Base-by-base conservation (phyloP, 1,140 invertebrate genomes). In the Pinna nobilis region DNA sequence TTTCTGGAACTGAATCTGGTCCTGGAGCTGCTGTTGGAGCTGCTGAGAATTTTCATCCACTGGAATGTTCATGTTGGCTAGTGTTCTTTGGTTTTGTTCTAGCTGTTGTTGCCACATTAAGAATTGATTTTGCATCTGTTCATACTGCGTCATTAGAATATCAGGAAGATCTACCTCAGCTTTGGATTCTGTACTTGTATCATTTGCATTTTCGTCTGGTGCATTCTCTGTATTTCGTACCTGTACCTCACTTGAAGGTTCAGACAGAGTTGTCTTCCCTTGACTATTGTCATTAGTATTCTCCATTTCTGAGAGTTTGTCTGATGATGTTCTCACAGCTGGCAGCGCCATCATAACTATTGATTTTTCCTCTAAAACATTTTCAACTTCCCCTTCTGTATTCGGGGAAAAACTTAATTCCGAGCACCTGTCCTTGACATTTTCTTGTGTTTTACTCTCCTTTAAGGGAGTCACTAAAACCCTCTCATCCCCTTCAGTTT, bases 91-190 rank as follows among this genome's bases (percentile, higher is more conserved):
- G 66, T 86, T 86, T 39, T 80, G 68, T 57, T 70, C 39, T 23
- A 86, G 68, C 70, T 86, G 85, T 33, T 79, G 53, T 47, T 86
- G 80, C 85, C 85, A 86, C 49, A 76, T 51, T 13, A 64, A 23
- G 28, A 84, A 76, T 55, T 86, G 82, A 28, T 79, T 47, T 59
- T 86, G 76, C 32, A 86, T 69, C 4, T 74, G 63, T 23, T 76
- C 50, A 63, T 83, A 80, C 57, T 82, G 82, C 11, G 71, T 64
- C 50, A 77, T 25, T 15, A 79, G 37, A 13, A 68, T 41, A 18
- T 70, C 72, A n/a, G 69, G 66, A 11, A 57, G 64, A 11, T 79
- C 74, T 20, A 44, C 39, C 33, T 25, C 30, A 5, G 23, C 59
- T 63, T 35, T 15, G 11, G 55, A 59, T 20, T 33, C 37, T 33